A percentile compares a stretch with the other conserved stretches of the same genome.
These are phyloP conservation scores for Anser brachyrhynchus DNA, from an alignment of 2,113 vertebrate species.

Conservation along the genomic window DNA sequence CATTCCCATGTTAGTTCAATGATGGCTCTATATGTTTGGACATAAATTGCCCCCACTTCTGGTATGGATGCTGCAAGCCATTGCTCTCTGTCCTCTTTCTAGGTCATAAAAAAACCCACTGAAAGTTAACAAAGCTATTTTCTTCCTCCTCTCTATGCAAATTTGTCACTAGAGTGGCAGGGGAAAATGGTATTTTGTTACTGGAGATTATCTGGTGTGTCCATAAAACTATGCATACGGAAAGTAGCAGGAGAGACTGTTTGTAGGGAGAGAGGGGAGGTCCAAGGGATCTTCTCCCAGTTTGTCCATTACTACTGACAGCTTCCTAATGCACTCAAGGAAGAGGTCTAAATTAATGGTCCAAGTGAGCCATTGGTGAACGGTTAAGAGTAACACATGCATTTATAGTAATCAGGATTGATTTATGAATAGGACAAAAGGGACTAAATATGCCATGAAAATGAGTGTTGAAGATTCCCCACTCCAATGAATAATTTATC, in stretches of 20 bases:
- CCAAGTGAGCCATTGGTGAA: not conserved
- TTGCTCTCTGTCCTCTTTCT: not conserved
- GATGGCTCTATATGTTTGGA: not conserved
- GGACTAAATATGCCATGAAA: constrained; percentile 49
- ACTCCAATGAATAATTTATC: constrained; percentile 58
- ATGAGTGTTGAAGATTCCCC: not conserved
- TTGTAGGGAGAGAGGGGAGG: not conserved
- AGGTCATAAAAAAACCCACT: not conserved
- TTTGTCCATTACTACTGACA: not conserved
- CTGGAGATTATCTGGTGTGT: not conserved
- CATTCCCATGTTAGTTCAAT: not conserved
- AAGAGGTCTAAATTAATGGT: constrained; percentile 20
- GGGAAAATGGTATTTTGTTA: not conserved
- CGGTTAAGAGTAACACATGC: not conserved
- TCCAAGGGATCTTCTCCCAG: not conserved
- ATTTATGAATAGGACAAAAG: constrained; percentile 47
- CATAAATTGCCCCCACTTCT: not conserved
- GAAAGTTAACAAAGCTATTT: not conserved
- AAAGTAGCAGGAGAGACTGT: not conserved
- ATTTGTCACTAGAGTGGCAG: not conserved
- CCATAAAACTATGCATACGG: not conserved
- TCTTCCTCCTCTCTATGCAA: not conserved
- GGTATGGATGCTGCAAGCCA: not conserved
- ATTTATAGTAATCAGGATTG: constrained; percentile 37
- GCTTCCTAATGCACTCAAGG: not conserved